Evolutionary conservation across 2,113 vertebrate species (phyloP), one percentile per base, ranked within the genome.

Genomic region (Sprattus sprattus): DNA sequence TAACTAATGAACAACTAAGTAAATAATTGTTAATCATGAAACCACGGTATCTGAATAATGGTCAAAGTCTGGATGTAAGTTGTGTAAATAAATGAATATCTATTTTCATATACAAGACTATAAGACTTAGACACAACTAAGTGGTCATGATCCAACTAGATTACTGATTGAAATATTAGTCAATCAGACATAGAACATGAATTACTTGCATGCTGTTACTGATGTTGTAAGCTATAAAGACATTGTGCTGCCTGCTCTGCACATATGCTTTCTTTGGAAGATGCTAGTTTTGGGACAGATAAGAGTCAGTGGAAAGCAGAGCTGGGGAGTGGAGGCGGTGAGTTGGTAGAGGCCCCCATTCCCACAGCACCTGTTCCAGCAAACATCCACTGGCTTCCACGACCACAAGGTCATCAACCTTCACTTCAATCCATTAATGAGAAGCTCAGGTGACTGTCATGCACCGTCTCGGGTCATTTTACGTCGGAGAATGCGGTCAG

Each of bases 351-450:
- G n/a, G 22, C 7, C 64, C n/a, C 9, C 64, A 78, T 78, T 11
- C 15, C 28, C 71, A 71, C 25, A 71, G 11, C 64, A 78, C 71
- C 71, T 78, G 71, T 39, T 78, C 39, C 28, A 75, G 67, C 67
- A 75, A 75, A 75, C 67, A 75, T 32, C 71, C 20, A 49, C 25
- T 47, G 20, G 75, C 83, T 50, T 83, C 20, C 44, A 54, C 39
- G 44, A 39, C 49, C 44, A 16, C n/a, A 15, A n/a, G 82, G 45
- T 84, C 57, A 85, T 89, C 87, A 50, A 84, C 57, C 78, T 84
- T 47, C 45, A 1, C 39, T 92, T 90, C 87, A 90, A 13, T 75
- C 67, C 18, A 75, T 39, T 75, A 75, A 75, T 39, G 67, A 39
- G 67, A 75, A 78, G 39, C 71, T 78, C 71, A 39, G 71, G 71